These are phyloP conservation scores for Portunus trituberculatus DNA, from an alignment of 1,140 invertebrate species.

Conservation along the genomic window DNA sequence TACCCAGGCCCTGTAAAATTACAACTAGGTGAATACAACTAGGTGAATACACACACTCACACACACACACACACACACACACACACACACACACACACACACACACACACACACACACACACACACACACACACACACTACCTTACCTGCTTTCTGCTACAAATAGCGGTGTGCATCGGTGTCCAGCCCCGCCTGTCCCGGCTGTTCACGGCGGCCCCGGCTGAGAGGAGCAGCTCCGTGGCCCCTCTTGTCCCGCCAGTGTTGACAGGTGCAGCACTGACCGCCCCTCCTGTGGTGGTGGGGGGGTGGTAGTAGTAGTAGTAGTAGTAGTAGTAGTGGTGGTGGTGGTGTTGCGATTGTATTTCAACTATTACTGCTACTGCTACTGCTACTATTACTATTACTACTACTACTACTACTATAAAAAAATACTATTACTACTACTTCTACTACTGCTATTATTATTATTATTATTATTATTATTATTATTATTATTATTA, in stretches of 20 bases:
- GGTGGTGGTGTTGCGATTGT: not conserved
- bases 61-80: too few relatives aligned
- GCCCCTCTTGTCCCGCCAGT: constrained; percentile 31
- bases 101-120: too few relatives aligned
- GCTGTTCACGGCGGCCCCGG: constrained; percentile 65
- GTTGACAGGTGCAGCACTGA: constrained; percentile 68
- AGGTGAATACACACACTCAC: too few relatives aligned
- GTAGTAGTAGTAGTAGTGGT: too few relatives aligned
- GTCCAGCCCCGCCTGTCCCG: constrained; percentile 61
- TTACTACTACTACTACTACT: not conserved
- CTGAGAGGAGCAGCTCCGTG: constrained; percentile 60
- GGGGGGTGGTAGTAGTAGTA: not conserved
- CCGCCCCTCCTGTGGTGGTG: constrained; percentile 59
- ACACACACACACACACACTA: too few relatives aligned
- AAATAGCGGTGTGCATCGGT: constrained; percentile 72
- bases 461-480: too few relatives aligned
- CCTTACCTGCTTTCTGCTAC: not conserved
- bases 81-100: too few relatives aligned
- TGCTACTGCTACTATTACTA: not conserved
- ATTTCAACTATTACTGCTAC: not conserved
- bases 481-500: too few relatives aligned
- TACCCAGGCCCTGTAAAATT: too few relatives aligned
- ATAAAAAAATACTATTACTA: not conserved
- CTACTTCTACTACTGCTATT: too few relatives aligned
- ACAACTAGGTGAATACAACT: too few relatives aligned